Base-by-base conservation (phyloP, 1,140 invertebrate genomes). In the Cataglyphis hispanica region DNA sequence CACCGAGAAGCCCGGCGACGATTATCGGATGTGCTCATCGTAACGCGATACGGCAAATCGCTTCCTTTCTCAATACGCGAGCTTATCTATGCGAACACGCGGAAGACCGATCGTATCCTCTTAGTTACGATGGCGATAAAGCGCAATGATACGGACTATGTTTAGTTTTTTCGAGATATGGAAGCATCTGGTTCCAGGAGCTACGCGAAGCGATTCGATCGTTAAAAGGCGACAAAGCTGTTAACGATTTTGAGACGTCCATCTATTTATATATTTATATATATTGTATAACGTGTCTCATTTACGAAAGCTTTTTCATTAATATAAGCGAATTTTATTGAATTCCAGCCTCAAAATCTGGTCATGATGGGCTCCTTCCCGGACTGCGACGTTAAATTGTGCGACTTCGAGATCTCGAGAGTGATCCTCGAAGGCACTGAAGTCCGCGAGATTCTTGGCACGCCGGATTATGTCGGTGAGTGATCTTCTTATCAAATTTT, bases 381-480 rank as follows among this genome's bases (percentile, higher is more conserved):
- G 0, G 94, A 96, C 56, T 97, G 97, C 80, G 96, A 97, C 84
- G 96, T 97, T 10, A 98, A 98, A 93, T 94, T 98, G 0, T 98
- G 97, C 93, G 97, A 98, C 93, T 97, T 98, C 86, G 97, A 97
- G 90, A 97, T 98, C 72, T 97, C 97, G 0, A 95, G 97, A 87
- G 95, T 97, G 4, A 95, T 97, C 50, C 95, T 96, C 40, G 96
- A 96, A 34, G 96, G 96, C 8, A 95, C 96, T 58, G 97, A 97
- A 91, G 96, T 97, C 19, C 93, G 97, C 19, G 97, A 98, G 91
- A 97, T 98, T 66, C 95, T 97, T n/a, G 97, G 97, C 19, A 98
- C 97, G 22, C 97, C 97, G 2, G 97, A 98, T 94, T 98, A 98
- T 95, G 97, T 98, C 85, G 97, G 97, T 97, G 93, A 96, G 97